Percentiles rank a stretch among this genome's conserved stretches.
These are phyloP conservation scores for Hemichromis elongatus DNA, from an alignment of 2,113 vertebrate species.

Conservation along the genomic window DNA sequence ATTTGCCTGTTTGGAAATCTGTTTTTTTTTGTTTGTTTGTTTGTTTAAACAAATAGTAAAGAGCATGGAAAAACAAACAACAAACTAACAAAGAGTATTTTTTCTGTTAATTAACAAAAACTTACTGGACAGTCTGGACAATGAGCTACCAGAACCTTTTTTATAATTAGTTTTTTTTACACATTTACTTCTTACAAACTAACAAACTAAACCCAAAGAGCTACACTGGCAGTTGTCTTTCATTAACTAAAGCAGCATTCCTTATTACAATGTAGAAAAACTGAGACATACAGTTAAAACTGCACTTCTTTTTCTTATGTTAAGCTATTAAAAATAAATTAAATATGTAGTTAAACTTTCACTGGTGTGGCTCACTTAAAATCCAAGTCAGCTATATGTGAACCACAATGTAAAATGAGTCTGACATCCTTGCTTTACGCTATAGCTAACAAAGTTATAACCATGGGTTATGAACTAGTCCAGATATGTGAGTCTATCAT, in stretches of 20 bases:
- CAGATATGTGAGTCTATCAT: background rate
- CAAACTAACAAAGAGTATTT: background rate
- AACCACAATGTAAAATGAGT: background rate
- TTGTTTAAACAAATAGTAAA: background rate
- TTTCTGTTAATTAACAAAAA: background rate
- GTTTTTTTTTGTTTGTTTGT: background rate
- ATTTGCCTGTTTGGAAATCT: background rate
- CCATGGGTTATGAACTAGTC: background rate
- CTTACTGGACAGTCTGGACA: background rate
- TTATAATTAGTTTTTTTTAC: too few species aligned
- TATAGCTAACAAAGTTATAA: background rate
- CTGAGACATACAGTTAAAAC: background rate
- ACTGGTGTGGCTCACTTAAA: background rate
- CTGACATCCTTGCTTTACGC: background rate
- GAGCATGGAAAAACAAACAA: background rate
- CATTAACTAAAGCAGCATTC: background rate
- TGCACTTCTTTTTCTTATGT: background rate
- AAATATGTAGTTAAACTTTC: background rate
- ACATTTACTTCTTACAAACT: background rate
- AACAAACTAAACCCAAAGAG: background rate
- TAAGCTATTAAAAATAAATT: background rate
- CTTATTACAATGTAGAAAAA: background rate
- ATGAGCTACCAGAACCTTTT: background rate
- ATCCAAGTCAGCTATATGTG: background rate
- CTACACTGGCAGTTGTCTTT: background rate